phyloP scores from a whole-genome alignment of 1,140 invertebrate genomes.

The Diorhabda elongata region DNA sequence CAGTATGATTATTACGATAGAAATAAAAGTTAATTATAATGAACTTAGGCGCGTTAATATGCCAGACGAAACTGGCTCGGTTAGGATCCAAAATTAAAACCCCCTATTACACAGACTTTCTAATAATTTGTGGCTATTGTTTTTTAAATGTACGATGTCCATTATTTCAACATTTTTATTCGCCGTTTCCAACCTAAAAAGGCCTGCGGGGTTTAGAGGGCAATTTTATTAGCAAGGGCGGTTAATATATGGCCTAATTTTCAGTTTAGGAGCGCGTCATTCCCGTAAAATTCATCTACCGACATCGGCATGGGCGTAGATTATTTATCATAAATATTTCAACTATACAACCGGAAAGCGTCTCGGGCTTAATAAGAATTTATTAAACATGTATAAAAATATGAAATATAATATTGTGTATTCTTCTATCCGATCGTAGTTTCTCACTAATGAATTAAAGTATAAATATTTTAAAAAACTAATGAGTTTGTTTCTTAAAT shows the following conservation, averaged over 20 bases:
- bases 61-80: slow-evolving; percentile 1
- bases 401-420: no score
- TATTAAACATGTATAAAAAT: no score
- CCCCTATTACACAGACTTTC: slow-evolving; percentile 9
- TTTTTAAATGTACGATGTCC: slow-evolving; percentile 22
- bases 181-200: slow-evolving; percentile 4
- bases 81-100: slow-evolving; percentile 20
- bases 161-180: slow-evolving; percentile 24
- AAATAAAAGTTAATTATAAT: not conserved
- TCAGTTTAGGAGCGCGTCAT: slow-evolving; percentile 3
- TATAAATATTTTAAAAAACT: no score
- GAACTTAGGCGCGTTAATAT: slow-evolving; percentile 5
- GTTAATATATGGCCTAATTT: slow-evolving; percentile 21
- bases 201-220: slow-evolving; percentile 16
- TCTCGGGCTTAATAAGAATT: no score
- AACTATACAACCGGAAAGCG: no score
- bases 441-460: no score
- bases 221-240: slow-evolving; percentile 20
- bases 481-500: no score
- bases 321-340: no score
- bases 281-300: not conserved
- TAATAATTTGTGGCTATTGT: slow-evolving; percentile 22
- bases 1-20: no score
- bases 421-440: no score
- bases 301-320: not conserved